Conservation (phyloP, 2,113 vertebrate genomes). For the Catharus minimus region DNA sequence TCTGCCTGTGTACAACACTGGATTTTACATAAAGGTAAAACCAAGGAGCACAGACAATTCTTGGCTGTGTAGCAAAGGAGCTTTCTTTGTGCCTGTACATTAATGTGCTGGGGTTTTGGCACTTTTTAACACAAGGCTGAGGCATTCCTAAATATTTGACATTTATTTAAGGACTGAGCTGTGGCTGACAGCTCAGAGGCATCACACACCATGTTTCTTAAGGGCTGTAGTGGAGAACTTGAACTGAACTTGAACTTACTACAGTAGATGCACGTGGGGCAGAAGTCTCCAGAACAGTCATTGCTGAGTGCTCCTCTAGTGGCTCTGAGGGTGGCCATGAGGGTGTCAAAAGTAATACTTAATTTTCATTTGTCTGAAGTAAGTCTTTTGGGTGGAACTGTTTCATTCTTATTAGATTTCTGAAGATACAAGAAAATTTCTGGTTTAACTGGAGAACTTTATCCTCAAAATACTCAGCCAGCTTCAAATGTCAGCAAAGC, state of each 20-base stretch:
- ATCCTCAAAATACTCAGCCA: background rate
- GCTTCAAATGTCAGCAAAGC: background rate
- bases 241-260: background rate
- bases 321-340: fast-evolving
- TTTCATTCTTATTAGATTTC: background rate
- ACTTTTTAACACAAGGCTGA: background rate
- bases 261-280: background rate
- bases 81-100: background rate
- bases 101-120: background rate
- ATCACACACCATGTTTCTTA: background rate
- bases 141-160: background rate
- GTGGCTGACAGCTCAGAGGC: background rate
- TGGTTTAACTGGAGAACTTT: background rate
- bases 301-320: background rate
- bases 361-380: background rate
- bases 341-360: background rate
- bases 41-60: background rate
- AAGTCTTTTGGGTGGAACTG: background rate
- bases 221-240: background rate
- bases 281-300: background rate
- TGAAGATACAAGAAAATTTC: background rate
- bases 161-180: background rate
- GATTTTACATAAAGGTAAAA: background rate
- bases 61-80: background rate
- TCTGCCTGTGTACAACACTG: background rate